Conservation (phyloP, 2,797 vertebrate genomes). For the Gadopsis bispinosus region DNA sequence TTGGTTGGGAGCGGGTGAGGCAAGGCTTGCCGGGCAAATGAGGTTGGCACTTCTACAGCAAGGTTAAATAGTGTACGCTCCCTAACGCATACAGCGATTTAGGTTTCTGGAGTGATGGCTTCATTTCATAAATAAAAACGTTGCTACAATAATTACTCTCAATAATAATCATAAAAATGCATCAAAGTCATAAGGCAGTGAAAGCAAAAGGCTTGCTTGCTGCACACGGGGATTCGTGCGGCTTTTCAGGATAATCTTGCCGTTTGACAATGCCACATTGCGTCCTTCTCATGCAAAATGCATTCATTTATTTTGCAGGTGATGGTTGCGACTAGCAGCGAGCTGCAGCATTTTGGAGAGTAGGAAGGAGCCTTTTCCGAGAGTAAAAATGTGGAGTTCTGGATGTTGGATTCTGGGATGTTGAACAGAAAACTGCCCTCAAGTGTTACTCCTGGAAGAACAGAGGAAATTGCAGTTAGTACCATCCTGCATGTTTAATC, state of each 20-base stretch:
- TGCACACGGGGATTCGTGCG: constrained; percentile 77
- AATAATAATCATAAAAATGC: constrained; percentile 84
- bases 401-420: constrained; percentile 69
- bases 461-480: constrained; percentile 56
- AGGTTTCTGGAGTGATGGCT: constrained; percentile 85
- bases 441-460: constrained; percentile 73
- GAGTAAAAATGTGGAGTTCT: constrained; percentile 62
- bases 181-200: constrained; percentile 90
- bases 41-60: constrained; percentile 93
- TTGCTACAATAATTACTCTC: constrained; percentile 87
- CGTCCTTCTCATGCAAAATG: constrained; percentile 93
- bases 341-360: constrained; percentile 78
- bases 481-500: constrained; percentile 19
- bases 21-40: constrained; percentile 73
- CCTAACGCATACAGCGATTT: constrained; percentile 85
- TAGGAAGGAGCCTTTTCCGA: constrained; percentile 69
- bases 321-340: constrained; percentile 87
- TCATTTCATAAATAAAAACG: constrained; percentile 91
- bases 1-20: constrained; percentile 78
- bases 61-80: constrained; percentile 87
- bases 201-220: constrained; percentile 80
- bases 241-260: constrained; percentile 61
- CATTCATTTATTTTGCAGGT: constrained; percentile 85
- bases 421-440: constrained; percentile 71
- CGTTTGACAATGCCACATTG: constrained; percentile 84